Evolutionary conservation across 2,888 invertebrate species (phyloP), one percentile per base, ranked within the genome.

Genomic region (Phyllotreta cruciferae): DNA sequence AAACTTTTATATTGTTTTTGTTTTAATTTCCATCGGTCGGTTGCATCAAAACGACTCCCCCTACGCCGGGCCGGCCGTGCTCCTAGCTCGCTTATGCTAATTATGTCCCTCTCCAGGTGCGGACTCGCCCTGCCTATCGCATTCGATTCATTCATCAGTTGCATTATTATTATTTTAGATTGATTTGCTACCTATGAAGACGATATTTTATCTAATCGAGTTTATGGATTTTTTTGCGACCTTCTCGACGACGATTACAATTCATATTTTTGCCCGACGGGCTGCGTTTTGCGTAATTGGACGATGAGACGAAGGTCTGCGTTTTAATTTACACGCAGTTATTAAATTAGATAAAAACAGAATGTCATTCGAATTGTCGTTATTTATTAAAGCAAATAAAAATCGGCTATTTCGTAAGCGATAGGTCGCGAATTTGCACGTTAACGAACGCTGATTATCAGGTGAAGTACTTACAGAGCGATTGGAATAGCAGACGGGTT

Each of bases 1-100:
- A 64, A 64, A 64, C 65, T 67, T 67, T 70, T 66, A 66, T 71
- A 69, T 70, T 71, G 70, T 73, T 73, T 74, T 74, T 73, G 74
- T 73, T 73, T 73, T 73, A 71, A 24, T 70, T 68, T 66, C 56
- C 54, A n/a, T 50, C 34, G 55, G 61, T 57, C 61, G 66, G 66
- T 63, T 56, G 61, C 63, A 66, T 69, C 67, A 68, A 69, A 68
- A 71, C 69, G 66, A 66, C 67, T 67, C 73, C 74, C 74, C 75
- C 74, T 41, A 74, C 74, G 73, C 70, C 62, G 66, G 24, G 55
- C 56, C 60, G 62, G 53, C 34, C 55, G 55, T 36, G 39, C 44
- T 62, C 13, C 24, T 10, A 10, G 13, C 44, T n/a, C 24, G 47
- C n/a, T 45, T 44, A 45, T 45, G 10, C 9, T 10, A 47, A 42